Base-by-base conservation (phyloP, 1,140 invertebrate species). In the Sinonovacula constricta region DNA sequence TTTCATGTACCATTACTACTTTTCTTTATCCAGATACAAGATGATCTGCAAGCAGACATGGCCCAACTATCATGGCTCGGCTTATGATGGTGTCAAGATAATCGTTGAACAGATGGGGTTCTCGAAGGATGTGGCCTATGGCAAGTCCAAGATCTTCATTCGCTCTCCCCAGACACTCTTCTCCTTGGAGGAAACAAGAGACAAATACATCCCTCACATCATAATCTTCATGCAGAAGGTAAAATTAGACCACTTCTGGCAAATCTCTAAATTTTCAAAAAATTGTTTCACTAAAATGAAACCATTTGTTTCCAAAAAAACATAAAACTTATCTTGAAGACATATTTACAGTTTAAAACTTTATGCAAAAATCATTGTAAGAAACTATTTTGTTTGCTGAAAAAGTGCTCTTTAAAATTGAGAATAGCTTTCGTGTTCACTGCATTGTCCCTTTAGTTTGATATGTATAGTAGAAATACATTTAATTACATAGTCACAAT, bases 1-100 rank as follows among this genome's bases (percentile, higher is more conserved):
- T n/a, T n/a, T n/a, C n/a, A n/a, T n/a, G n/a, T n/a, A n/a, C n/a
- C n/a, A n/a, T n/a, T n/a, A n/a, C n/a, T n/a, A n/a, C n/a, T n/a
- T n/a, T n/a, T n/a, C n/a, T n/a, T n/a, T n/a, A n/a, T n/a, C n/a
- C 84, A 96, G 97, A 75, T 99, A 99, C 92, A 99, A 99, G 93
- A 97, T 98, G 95, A 95, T 98, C 82, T 97, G 95, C 0, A 94
- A 95, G 82, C 95, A 95, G 88, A 99, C 97, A 1, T 99, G 97
- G 97, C 97, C 97, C 31, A 98, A 97, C 89, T 98, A 95, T 92
- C 93, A 94, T 5, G 94, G 94, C 30, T 93, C 88, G 51, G 94
- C 95, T 62, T 94, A 94, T 86, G 96, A 98, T 79, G 97, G 96
- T 0, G 95, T 96, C 0, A 92, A 94, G 87, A 94, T 95, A 56